phyloP scores from a whole-genome alignment of 1,140 invertebrate genomes.

The Saccostrea cuccullata region DNA sequence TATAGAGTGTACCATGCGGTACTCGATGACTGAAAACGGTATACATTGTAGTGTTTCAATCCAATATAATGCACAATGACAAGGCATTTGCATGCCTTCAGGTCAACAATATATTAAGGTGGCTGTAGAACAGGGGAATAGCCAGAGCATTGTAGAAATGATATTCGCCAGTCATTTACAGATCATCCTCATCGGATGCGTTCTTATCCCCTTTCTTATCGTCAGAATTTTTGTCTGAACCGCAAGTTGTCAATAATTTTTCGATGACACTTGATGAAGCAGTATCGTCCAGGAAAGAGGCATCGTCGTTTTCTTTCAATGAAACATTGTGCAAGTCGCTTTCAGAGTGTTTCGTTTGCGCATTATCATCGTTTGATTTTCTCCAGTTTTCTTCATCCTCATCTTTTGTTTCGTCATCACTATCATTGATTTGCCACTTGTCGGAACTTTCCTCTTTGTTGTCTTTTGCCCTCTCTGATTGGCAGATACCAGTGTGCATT shows the following conservation, averaged over 20 bases:
- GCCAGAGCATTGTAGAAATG: no score
- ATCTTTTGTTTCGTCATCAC: not conserved
- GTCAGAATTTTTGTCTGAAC: not conserved
- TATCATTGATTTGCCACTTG: not conserved
- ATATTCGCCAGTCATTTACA: not conserved
- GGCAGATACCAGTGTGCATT: not conserved
- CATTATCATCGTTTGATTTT: not conserved
- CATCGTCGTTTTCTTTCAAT: not conserved
- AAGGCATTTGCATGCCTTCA: no score
- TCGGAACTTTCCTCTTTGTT: not conserved
- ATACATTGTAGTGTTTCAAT: no score
- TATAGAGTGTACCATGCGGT: no score
- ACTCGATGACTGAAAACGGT: no score
- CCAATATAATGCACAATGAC: no score
- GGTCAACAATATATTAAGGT: no score
- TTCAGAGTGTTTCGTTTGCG: not conserved
- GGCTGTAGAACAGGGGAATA: no score
- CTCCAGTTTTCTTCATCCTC: not conserved
- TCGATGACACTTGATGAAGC: slow-evolving; percentile 15
- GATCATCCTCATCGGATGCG: not conserved
- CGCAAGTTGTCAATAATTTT: not conserved
- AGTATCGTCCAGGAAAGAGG: not conserved
- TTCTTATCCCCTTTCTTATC: not conserved
- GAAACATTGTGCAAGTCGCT: not conserved
- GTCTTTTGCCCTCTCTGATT: not conserved